Conservation (phyloP, 2,797 vertebrate species). For the Chaunax sp. region DNA sequence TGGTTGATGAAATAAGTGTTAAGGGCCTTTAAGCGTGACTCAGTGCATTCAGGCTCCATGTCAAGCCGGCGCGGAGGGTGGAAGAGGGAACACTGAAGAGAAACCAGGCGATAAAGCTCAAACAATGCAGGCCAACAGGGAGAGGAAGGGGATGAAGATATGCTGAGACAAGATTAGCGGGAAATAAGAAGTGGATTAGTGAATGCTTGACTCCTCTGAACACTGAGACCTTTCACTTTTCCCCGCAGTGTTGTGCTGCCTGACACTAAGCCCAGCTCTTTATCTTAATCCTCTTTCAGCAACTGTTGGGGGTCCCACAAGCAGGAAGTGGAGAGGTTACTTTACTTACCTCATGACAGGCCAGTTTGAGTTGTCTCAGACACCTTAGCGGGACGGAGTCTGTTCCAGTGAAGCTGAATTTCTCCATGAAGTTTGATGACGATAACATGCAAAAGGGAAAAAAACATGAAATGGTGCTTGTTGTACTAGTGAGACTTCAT, state of each 20-base stretch:
- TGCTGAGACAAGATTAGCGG: slow-evolving; percentile 79
- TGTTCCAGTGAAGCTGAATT: slow-evolving; percentile 3
- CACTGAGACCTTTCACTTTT: slow-evolving; percentile 77
- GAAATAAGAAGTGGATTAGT: slow-evolving; percentile 83
- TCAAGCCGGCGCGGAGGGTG: slow-evolving; percentile 40
- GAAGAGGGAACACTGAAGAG: slow-evolving; percentile 63
- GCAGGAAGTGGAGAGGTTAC: slow-evolving; percentile 73
- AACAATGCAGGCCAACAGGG: slow-evolving; percentile 69
- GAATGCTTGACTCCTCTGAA: slow-evolving; percentile 72
- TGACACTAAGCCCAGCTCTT: slow-evolving; percentile 80
- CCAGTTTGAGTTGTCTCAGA: slow-evolving; percentile 19
- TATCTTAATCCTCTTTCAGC: slow-evolving; percentile 82
- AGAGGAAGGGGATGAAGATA: slow-evolving; percentile 78
- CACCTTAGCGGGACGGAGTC: slow-evolving; percentile 6
- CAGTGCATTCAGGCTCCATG: slow-evolving; percentile 24
- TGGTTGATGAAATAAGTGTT: slow-evolving; percentile 24
- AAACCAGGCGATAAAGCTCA: slow-evolving; percentile 65
- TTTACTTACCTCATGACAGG: slow-evolving; percentile 59
- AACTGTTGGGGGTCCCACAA: slow-evolving; percentile 64
- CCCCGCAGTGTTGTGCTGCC: slow-evolving; percentile 68
- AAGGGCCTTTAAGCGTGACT: slow-evolving; percentile 36
- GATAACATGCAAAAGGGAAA: slow-evolving; percentile 29
- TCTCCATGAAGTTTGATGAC: slow-evolving; percentile 16
- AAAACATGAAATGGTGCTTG: slow-evolving; percentile 17
- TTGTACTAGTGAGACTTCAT: slow-evolving; percentile 2